Base-by-base conservation (phyloP, 1,140 invertebrate genomes). In the Melitaea cinxia region DNA sequence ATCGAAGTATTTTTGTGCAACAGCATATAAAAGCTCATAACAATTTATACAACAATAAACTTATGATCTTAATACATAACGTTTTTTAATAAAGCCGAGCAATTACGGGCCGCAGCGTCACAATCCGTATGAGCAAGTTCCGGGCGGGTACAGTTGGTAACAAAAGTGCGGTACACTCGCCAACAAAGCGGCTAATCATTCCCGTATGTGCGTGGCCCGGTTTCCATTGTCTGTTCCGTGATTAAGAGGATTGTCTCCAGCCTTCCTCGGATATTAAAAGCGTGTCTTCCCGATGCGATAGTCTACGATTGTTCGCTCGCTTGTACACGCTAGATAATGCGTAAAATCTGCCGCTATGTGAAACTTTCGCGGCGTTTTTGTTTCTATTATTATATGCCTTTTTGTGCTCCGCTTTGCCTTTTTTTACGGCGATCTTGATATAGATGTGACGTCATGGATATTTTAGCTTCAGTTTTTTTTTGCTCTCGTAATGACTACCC, bases 161-260 rank as follows among this genome's bases (percentile, higher is more conserved):
- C 83, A 86, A 88, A 88, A 88, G 81, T 85, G 77, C 74, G 78
- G 74, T 78, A 74, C 79, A 76, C 75, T 82, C 73, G 69, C 75
- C 78, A 80, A 89, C 87, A 89, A 89, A 88, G 83, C 85, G 79
- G 75, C 83, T 88, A 90, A 90, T 90, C 85, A 89, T 81, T 75
- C 75, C 77, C 78, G 79, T 83, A 78, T 80, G 80, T 86, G 82
- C 83, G 86, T 90, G 88, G 85, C 88, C 88, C 73, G 78, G 78
- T 90, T 90, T 82, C 80, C 85, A 90, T 84, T 89, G 88, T 90
- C 85, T 88, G 80, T 70, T 47, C 75, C 68, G 73, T 90, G 88
- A 90, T 90, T 90, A 90, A 90, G 88, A 89, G 85, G 85, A 90
- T 90, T 90, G 88, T 90, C 85, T 88, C 84, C 80, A 78, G 68